Evolutionary conservation across 2,797 vertebrate genomes (phyloP).

Genomic region (Hemitrygon akajei): DNA sequence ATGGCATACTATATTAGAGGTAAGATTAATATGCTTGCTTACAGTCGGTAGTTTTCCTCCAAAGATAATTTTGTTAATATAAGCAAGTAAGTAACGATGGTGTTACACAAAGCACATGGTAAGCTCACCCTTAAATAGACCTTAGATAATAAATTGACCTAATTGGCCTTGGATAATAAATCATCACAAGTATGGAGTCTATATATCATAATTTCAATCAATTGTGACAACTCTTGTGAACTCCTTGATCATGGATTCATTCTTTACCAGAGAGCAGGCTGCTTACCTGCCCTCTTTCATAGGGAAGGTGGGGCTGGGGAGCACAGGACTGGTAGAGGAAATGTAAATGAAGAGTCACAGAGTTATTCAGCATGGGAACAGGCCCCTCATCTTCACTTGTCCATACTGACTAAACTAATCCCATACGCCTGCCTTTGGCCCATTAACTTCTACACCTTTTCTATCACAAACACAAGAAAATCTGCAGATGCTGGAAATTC

Average conservation of each 20-base stretch:
- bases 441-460: no score
- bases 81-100: not conserved
- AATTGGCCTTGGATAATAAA: not conserved
- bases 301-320: no score
- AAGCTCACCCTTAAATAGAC: not conserved
- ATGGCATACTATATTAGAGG: not conserved
- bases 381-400: no score
- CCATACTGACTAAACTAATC: no score
- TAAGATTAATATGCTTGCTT: not conserved
- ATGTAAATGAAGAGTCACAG: no score
- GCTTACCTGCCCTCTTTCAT: not conserved
- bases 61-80: not conserved
- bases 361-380: no score
- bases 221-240: not conserved
- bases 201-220: not conserved
- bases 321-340: no score
- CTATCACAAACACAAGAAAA: no score
- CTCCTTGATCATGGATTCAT: not conserved
- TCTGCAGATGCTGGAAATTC: no score
- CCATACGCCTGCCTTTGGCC: no score
- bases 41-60: not conserved
- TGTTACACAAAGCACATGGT: not conserved
- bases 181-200: not conserved
- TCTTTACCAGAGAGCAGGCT: not conserved
- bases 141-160: not conserved